Evolutionary conservation across 2,888 invertebrate species (phyloP).

Genomic region (Oligia strigilis): DNA sequence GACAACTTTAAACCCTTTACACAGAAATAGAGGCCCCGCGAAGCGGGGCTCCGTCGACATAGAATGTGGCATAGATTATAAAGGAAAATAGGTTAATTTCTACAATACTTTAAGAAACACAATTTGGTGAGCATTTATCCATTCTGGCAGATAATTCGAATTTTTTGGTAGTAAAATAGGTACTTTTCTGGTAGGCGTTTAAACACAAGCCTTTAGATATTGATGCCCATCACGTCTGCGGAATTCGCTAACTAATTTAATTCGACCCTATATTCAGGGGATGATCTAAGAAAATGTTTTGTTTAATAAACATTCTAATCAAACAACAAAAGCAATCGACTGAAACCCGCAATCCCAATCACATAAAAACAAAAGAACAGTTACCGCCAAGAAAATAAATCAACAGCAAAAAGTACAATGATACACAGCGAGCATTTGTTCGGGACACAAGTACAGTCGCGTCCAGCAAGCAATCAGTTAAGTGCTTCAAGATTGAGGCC

Average conservation of each 20-base stretch:
- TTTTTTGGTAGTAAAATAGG: too few species aligned
- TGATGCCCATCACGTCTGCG: background rate
- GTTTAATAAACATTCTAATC: background rate
- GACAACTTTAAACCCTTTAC: too few species aligned
- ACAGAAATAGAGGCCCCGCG: too few species aligned
- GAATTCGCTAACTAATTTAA: background rate
- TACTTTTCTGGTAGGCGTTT: too few species aligned
- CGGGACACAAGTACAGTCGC: slow-evolving; percentile 56
- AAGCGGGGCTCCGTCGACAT: too few species aligned
- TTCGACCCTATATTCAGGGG: background rate
- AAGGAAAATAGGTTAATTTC: too few species aligned
- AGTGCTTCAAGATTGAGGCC: slow-evolving; percentile 77
- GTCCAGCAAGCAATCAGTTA: slow-evolving; percentile 80
- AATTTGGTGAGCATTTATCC: too few species aligned
- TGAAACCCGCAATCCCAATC: slow-evolving; percentile 5
- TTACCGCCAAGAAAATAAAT: slow-evolving; percentile 49
- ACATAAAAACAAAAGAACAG: slow-evolving; percentile 30
- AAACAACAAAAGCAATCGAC: slow-evolving; percentile 6
- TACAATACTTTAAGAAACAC: too few species aligned
- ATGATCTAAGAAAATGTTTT: background rate
- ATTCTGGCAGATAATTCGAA: too few species aligned
- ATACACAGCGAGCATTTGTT: slow-evolving; percentile 56
- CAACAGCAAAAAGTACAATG: slow-evolving; percentile 60
- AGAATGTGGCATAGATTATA: too few species aligned
- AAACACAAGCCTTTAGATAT: too few species aligned